Evolutionary conservation across 2,888 invertebrate species (phyloP).

Genomic region (Parthenolecanium corni): DNA sequence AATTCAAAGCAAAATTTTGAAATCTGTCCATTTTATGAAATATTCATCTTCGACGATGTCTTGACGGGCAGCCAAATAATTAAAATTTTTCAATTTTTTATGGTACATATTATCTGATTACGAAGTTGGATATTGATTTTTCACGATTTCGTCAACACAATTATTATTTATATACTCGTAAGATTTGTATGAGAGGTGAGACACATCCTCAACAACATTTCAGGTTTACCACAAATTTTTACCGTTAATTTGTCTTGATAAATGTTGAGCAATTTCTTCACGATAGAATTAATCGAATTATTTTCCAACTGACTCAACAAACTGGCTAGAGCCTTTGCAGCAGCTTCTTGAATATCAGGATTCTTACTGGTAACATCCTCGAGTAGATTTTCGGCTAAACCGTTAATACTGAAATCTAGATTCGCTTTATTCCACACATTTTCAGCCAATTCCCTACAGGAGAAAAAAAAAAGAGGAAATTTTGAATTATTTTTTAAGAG

Average conservation of each 20-base stretch:
- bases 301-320: slow-evolving; percentile 46
- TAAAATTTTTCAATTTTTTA: too few species aligned
- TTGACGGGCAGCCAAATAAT: too few species aligned
- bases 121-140: too few species aligned
- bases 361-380: slow-evolving; percentile 67
- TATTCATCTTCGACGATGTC: too few species aligned
- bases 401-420: slow-evolving; percentile 43
- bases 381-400: slow-evolving; percentile 48
- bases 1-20: too few species aligned
- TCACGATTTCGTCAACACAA: too few species aligned
- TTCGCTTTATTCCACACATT: slow-evolving; percentile 50
- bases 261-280: slow-evolving; percentile 48
- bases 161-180: too few species aligned
- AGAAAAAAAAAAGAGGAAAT: background rate
- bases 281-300: slow-evolving; percentile 33
- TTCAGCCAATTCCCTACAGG: slow-evolving; percentile 46
- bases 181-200: background rate
- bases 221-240: background rate
- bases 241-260: slow-evolving; percentile 60
- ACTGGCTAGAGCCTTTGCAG: slow-evolving; percentile 64
- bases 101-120: too few species aligned
- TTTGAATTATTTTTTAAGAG: background rate
- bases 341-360: slow-evolving; percentile 69
- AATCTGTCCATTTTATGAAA: too few species aligned
- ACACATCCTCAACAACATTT: background rate